These are phyloP conservation scores for Ectemnius continuus DNA, from an alignment of 2,888 invertebrate species.

Conservation along the genomic window DNA sequence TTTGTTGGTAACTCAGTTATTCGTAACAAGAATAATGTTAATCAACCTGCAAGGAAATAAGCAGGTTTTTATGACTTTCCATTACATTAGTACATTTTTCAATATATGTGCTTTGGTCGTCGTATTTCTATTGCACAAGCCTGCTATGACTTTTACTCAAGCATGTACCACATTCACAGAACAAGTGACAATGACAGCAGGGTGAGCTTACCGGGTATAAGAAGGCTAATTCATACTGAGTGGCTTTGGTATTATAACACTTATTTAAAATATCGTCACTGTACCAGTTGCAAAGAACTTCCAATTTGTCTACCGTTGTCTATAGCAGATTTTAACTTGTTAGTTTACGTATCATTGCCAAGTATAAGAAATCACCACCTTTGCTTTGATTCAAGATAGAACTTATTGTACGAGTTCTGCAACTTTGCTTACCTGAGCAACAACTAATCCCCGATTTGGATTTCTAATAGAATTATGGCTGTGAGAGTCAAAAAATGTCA, in stretches of 20 bases:
- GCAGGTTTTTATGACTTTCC: no score
- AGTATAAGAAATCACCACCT: background rate
- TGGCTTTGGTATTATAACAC: slow-evolving; percentile 76
- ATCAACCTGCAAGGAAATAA: no score
- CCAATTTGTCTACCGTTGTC: slow-evolving; percentile 70
- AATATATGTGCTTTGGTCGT: slow-evolving; percentile 22
- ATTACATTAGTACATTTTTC: slow-evolving; percentile 5
- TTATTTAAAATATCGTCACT: slow-evolving; percentile 74
- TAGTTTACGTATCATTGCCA: slow-evolving; percentile 21
- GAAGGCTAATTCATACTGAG: slow-evolving; percentile 79
- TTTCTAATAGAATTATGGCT: slow-evolving; percentile 71
- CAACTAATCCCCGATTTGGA: slow-evolving; percentile 78
- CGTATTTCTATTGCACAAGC: no score
- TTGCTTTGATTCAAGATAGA: background rate
- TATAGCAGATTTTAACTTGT: slow-evolving; percentile 42
- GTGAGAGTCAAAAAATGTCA: slow-evolving; percentile 80
- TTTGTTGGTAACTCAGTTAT: no score
- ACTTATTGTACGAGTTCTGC: background rate
- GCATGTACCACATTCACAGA: slow-evolving; percentile 41
- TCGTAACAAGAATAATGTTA: no score
- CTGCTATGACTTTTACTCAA: background rate
- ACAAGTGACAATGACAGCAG: slow-evolving; percentile 47
- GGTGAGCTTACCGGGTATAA: slow-evolving; percentile 70
- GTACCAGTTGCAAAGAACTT: slow-evolving; percentile 78
- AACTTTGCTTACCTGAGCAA: slow-evolving; percentile 76